Evolutionary conservation across 2,113 vertebrate species (phyloP).

Genomic region (Agapornis roseicollis): DNA sequence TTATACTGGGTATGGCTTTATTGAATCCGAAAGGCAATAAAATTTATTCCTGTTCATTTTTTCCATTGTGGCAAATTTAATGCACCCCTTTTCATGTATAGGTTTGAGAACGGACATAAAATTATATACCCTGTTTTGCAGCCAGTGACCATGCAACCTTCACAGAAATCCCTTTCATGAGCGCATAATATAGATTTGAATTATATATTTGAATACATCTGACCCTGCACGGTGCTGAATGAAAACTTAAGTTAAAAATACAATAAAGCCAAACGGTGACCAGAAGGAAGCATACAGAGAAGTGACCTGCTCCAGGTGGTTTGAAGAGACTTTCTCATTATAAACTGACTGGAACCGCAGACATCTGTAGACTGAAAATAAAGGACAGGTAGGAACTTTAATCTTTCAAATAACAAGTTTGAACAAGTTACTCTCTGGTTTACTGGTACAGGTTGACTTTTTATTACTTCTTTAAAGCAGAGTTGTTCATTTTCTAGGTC

Average conservation of each 20-base stretch:
- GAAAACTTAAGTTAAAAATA: background rate
- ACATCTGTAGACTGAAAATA: background rate
- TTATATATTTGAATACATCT: accelerated
- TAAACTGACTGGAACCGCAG: accelerated
- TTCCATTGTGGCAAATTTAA: background rate
- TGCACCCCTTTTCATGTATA: background rate
- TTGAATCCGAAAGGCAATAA: background rate
- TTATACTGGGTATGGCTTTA: background rate
- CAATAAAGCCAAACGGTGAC: background rate
- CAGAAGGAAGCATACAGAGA: background rate
- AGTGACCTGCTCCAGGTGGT: background rate
- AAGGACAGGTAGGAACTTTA: background rate
- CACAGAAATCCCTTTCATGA: background rate
- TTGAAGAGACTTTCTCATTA: background rate
- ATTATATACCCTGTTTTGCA: accelerated
- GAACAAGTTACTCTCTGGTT: background rate
- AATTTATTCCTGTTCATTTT: accelerated
- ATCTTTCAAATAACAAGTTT: background rate
- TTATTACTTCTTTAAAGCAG: background rate
- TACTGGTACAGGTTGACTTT: background rate
- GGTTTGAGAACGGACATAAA: background rate
- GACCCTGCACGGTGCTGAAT: accelerated
- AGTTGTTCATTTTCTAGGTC: background rate
- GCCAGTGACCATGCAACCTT: background rate
- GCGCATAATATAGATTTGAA: background rate